Evolutionary conservation across 2,888 invertebrate genomes (phyloP).

Genomic region (Phengaris alcon): DNA sequence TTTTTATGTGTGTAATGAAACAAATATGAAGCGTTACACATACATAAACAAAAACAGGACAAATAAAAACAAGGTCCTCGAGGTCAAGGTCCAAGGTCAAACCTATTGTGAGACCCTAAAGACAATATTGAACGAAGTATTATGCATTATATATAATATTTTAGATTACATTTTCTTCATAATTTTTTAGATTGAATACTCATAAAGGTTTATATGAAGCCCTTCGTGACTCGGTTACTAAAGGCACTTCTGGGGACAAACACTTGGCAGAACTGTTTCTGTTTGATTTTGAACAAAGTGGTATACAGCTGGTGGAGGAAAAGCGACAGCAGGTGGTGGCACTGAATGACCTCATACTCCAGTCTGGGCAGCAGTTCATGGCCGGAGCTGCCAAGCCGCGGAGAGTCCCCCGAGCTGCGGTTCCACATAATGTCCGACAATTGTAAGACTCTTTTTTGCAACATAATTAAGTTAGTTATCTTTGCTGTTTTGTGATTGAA

Average conservation of each 20-base stretch:
- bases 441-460: constrained; percentile 75
- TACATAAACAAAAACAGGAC: too few species aligned
- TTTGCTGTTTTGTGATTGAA: too few species aligned
- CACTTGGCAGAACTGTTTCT: constrained; percentile 94
- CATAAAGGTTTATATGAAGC: constrained; percentile 90
- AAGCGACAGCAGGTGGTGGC: constrained; percentile 87
- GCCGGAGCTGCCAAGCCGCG: constrained; percentile 85
- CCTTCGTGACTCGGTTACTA: constrained; percentile 83
- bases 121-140: too few species aligned
- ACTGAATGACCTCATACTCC: constrained; percentile 91
- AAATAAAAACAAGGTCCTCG: too few species aligned
- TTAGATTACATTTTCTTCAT: neutral
- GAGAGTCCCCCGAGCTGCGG: constrained; percentile 79
- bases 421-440: constrained; percentile 86
- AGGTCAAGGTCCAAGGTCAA: too few species aligned
- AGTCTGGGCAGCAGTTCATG: constrained; percentile 91
- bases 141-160: too few species aligned
- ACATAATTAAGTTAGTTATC: neutral
- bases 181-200: constrained; percentile 88
- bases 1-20: too few species aligned
- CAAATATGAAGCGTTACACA: too few species aligned
- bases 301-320: constrained; percentile 92
- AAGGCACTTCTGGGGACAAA: constrained; percentile 89
- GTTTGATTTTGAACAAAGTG: constrained; percentile 98
- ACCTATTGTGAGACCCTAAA: too few species aligned